A percentile compares a stretch with the other conserved stretches of the same genome.
Evolutionary conservation across 2,113 vertebrate species (phyloP).

Genomic region (Desmodus rotundus): DNA sequence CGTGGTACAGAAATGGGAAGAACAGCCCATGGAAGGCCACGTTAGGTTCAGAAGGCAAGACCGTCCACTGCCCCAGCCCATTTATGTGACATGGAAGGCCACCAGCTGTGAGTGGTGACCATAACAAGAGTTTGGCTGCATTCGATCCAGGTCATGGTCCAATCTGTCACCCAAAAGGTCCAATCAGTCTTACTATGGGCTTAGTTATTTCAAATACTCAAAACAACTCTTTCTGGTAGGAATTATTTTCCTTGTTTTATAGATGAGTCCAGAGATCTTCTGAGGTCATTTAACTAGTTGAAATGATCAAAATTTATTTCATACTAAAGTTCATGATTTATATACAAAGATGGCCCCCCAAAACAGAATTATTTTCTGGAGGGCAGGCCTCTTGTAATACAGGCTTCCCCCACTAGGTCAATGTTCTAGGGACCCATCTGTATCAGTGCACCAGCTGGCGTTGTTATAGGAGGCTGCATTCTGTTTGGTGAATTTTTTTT

Average conservation of each 20-base stretch:
- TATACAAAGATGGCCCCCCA: background rate
- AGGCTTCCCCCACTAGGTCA: too few relatives aligned
- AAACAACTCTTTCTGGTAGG: background rate
- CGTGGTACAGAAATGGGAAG: background rate
- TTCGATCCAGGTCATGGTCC: background rate
- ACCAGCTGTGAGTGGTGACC: background rate
- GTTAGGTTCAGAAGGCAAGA: background rate
- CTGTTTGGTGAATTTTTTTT: too few relatives aligned
- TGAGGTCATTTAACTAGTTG: background rate
- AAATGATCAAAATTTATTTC: background rate
- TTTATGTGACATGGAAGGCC: background rate
- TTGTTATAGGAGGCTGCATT: too few relatives aligned
- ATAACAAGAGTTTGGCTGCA: background rate
- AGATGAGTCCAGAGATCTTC: background rate
- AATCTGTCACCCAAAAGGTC: background rate
- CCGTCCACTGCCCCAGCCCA: background rate
- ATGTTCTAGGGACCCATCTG: too few relatives aligned
- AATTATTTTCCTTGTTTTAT: background rate
- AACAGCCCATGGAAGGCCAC: background rate
- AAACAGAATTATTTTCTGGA: too few relatives aligned
- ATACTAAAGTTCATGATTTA: background rate
- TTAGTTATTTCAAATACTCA: background rate
- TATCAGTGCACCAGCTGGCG: too few relatives aligned
- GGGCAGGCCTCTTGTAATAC: too few relatives aligned
- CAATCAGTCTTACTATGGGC: background rate